Conservation (phyloP, 2,113 vertebrate genomes). For the Arenaria interpres region DNA sequence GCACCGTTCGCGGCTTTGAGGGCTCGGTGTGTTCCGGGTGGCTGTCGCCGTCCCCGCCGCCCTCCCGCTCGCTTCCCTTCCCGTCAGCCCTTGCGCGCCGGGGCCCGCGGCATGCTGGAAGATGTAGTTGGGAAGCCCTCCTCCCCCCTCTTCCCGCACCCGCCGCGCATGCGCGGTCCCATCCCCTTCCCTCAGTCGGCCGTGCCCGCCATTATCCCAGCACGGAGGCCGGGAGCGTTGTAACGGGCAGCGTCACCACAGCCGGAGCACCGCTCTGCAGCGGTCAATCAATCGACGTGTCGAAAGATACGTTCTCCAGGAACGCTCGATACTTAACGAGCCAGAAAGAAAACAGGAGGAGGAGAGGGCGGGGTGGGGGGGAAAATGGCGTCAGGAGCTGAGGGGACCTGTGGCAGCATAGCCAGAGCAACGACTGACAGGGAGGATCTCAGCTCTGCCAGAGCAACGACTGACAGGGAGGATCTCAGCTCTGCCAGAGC, state of each 20-base stretch:
- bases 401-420: accelerated
- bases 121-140: accelerated
- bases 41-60: no score
- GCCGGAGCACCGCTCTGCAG: accelerated
- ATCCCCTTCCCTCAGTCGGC: accelerated
- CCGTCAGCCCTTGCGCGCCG: neutral
- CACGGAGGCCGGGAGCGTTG: accelerated
- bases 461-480: neutral
- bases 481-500: neutral
- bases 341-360: neutral
- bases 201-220: accelerated
- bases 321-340: accelerated
- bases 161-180: neutral
- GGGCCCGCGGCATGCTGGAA: neutral
- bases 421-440: accelerated
- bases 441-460: neutral
- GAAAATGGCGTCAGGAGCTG: neutral
- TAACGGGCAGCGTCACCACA: accelerated
- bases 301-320: accelerated
- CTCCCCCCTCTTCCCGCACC: accelerated
- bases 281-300: accelerated
- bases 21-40: neutral
- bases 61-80: neutral
- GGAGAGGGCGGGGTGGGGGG: no score
- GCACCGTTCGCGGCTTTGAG: neutral